A percentile compares a stretch with the other conserved stretches of the same genome.
phyloP scores from a whole-genome alignment of 2,113 vertebrate genomes.

The Corvus cornix region DNA sequence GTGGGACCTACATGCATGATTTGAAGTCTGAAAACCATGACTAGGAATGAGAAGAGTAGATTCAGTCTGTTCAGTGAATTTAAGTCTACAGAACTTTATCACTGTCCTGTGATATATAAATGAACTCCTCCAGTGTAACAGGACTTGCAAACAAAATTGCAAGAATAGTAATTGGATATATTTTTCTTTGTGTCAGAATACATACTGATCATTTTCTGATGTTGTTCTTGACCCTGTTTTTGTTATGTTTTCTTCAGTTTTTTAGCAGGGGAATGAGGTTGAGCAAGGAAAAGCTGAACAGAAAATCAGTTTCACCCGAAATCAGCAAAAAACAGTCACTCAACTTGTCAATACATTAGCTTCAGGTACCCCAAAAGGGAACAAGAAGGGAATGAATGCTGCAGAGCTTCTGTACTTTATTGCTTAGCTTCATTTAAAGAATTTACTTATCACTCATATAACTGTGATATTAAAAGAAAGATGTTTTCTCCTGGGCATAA shows the following conservation, averaged over 20 bases:
- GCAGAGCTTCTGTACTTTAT: background rate
- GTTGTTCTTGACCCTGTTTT: background rate
- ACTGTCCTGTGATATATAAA: background rate
- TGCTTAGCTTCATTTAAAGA: background rate
- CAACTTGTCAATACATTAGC: background rate
- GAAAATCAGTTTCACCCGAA: background rate
- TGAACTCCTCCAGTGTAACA: background rate
- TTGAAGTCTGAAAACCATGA: background rate
- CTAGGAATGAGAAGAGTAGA: background rate
- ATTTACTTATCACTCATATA: background rate
- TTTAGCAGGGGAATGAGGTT: background rate
- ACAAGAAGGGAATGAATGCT: background rate
- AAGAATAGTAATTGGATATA: background rate
- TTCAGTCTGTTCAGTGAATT: background rate
- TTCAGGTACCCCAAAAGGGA: background rate
- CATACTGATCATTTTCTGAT: background rate
- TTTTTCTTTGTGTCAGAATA: background rate
- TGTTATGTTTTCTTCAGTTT: slow-evolving; percentile 1
- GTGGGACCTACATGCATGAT: background rate
- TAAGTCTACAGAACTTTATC: background rate
- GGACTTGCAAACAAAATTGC: background rate
- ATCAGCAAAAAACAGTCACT: background rate
- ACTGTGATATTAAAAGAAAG: background rate
- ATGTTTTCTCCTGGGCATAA: background rate
- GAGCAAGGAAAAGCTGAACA: background rate